Evolutionary conservation across 2,888 invertebrate genomes (phyloP).

Genomic region (Eutolmus rufibarbis): DNA sequence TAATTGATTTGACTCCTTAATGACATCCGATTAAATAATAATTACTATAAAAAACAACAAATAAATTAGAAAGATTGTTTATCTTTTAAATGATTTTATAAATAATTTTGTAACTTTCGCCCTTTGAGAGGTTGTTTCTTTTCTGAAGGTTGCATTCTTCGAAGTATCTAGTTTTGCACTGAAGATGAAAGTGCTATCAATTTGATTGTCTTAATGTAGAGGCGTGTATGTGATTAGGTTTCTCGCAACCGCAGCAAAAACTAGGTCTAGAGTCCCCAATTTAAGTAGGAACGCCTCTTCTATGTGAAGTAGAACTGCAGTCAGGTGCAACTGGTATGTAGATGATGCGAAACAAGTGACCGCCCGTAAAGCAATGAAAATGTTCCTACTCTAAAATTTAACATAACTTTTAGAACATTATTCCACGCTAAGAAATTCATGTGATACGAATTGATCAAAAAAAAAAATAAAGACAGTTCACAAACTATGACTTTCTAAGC

Average conservation of each 20-base stretch:
- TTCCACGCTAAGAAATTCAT: background rate
- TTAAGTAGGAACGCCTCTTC: background rate
- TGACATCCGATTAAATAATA: slow-evolving; percentile 35
- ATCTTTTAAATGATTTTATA: background rate
- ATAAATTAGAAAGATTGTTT: slow-evolving; percentile 15
- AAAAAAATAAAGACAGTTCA: no score
- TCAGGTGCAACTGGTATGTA: no score
- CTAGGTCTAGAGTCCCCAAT: background rate
- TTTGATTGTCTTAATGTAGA: background rate
- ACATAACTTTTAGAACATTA: background rate
- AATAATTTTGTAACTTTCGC: background rate
- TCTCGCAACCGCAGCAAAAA: background rate
- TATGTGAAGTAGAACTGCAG: background rate
- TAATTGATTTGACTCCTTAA: slow-evolving; percentile 20
- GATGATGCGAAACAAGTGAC: no score
- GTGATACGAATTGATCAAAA: background rate
- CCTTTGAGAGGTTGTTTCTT: background rate
- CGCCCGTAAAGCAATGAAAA: no score
- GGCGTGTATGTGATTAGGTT: background rate
- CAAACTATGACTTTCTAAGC: no score
- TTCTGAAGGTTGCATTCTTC: background rate
- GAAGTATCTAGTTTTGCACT: background rate
- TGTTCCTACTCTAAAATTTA: background rate
- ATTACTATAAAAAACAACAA: slow-evolving; percentile 34
- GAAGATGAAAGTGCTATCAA: background rate